Conservation (phyloP, 2,113 vertebrate species). For the Lasiurus borealis region DNA sequence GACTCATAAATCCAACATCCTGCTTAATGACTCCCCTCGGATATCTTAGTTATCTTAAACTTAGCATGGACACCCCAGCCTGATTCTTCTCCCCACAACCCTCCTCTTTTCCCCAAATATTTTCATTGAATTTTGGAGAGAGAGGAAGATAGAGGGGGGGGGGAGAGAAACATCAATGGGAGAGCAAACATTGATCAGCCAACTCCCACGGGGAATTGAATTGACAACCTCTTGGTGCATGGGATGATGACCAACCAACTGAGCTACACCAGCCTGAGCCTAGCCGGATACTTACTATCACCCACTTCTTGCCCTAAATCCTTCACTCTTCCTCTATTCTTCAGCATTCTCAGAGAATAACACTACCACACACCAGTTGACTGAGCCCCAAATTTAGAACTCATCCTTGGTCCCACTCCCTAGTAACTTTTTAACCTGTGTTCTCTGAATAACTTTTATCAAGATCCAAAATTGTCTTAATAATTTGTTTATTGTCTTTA, state of each 20-base stretch:
- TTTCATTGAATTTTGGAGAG: background rate
- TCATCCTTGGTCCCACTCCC: background rate
- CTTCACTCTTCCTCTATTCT: background rate
- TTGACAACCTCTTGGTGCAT: background rate
- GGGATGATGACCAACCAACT: background rate
- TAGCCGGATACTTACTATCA: background rate
- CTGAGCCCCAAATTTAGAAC: background rate
- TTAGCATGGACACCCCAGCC: background rate
- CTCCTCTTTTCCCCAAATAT: background rate
- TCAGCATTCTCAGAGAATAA: background rate
- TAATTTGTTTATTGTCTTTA: background rate
- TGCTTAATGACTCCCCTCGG: background rate
- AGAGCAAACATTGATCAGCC: background rate
- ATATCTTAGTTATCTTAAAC: background rate
- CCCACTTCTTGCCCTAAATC: too few relatives aligned
- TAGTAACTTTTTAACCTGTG: background rate
- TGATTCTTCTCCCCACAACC: too few relatives aligned
- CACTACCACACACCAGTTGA: background rate
- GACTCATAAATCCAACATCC: background rate
- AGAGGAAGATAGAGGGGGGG: too few relatives aligned
- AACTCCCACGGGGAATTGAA: background rate
- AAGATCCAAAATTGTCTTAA: background rate
- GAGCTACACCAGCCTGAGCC: background rate
- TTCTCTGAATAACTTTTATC: slow-evolving; percentile 2
- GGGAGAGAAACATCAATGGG: background rate